Evolutionary conservation across 1,140 invertebrate species (phyloP).

Genomic region (Drosophila dunni): DNA sequence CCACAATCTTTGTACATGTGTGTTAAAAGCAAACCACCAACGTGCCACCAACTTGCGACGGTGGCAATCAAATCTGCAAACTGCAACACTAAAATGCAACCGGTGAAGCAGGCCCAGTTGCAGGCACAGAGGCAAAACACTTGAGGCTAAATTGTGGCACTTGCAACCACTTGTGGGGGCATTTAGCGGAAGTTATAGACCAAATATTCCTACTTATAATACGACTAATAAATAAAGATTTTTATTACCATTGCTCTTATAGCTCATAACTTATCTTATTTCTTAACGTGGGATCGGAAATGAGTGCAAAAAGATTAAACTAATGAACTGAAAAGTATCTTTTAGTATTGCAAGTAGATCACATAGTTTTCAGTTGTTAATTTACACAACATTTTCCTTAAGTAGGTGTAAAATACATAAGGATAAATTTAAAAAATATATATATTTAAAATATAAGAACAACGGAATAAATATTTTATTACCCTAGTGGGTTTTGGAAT

Average conservation of each 20-base stretch:
- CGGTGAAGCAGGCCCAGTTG: background rate
- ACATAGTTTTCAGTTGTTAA: too few relatives aligned
- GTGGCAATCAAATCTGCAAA: constrained; percentile 65
- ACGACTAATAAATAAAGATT: background rate
- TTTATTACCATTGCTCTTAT: background rate
- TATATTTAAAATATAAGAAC: too few relatives aligned
- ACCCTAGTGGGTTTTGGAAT: too few relatives aligned
- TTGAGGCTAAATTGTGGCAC: constrained; percentile 32
- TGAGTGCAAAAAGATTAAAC: too few relatives aligned
- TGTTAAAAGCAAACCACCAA: constrained; percentile 30
- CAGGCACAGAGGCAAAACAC: background rate
- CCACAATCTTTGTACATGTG: constrained; percentile 57
- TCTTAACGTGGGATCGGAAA: too few relatives aligned
- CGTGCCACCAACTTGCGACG: constrained; percentile 23
- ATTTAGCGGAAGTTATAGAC: constrained; percentile 10
- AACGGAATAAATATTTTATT: too few relatives aligned
- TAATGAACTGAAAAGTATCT: too few relatives aligned
- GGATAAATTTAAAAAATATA: too few relatives aligned
- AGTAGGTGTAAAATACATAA: too few relatives aligned
- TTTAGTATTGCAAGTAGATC: too few relatives aligned
- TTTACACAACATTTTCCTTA: too few relatives aligned
- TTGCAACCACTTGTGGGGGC: constrained; percentile 41
- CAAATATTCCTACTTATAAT: background rate
- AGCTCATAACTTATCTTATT: too few relatives aligned
- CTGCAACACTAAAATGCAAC: constrained; percentile 61